Evolutionary conservation across 92 coral and sea anemone species (phyloP).

Genomic region (Diadumene lineata): DNA sequence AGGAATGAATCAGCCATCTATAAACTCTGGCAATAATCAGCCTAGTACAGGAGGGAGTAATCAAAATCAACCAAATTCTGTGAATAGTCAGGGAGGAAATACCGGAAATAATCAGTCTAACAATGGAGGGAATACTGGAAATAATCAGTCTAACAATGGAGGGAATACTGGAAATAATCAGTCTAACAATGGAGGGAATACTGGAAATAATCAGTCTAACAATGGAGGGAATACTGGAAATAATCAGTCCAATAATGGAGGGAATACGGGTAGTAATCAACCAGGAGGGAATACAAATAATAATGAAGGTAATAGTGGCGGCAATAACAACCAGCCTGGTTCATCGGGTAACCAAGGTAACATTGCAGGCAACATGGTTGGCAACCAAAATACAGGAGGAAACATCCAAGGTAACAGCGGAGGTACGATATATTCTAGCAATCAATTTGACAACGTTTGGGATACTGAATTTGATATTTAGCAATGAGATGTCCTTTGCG

Average conservation of each 20-base stretch:
- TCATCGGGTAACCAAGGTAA: too few relatives aligned
- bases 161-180: slow-evolving; percentile 1
- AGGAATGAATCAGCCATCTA: background rate
- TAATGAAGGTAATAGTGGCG: too few relatives aligned
- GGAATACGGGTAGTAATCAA: too few relatives aligned
- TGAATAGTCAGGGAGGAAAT: background rate
- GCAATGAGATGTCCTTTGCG: background rate
- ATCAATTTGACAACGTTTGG: background rate
- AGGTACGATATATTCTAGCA: background rate
- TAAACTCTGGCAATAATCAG: background rate
- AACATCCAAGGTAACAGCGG: background rate
- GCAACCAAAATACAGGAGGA: too few relatives aligned
- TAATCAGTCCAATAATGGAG: too few relatives aligned
- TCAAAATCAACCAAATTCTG: background rate
- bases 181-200: background rate
- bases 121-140: background rate
- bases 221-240: background rate
- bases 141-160: background rate
- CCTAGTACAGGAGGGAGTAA: background rate
- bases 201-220: background rate
- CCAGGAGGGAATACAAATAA: too few relatives aligned
- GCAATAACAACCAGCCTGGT: too few relatives aligned
- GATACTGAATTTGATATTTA: too few relatives aligned
- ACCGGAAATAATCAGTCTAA: background rate
- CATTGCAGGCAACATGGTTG: too few relatives aligned